Evolutionary conservation across 1,140 invertebrate species (phyloP).

Genomic region (Sitobion miscanthi): DNA sequence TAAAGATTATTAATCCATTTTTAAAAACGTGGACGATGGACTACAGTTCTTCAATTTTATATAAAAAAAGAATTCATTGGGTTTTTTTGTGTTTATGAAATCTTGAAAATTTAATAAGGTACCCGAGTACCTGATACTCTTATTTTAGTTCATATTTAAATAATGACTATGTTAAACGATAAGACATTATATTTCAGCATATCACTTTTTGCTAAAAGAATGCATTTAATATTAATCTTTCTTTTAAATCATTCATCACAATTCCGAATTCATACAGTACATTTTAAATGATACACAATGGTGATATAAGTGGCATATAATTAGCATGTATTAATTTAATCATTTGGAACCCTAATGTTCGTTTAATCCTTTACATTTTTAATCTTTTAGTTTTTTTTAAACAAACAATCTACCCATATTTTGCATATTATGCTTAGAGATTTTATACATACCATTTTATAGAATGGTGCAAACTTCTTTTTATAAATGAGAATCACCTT

Average conservation of each 20-base stretch:
- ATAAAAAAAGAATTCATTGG: not conserved
- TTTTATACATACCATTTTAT: not conserved
- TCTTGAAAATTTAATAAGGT: not conserved
- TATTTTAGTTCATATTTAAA: not conserved
- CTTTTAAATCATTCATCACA: not conserved
- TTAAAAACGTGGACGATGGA: not conserved
- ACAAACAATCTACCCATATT: not conserved
- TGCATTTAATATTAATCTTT: not conserved
- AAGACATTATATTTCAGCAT: not conserved
- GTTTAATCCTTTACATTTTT: not conserved
- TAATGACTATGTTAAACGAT: not conserved
- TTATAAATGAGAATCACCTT: not conserved
- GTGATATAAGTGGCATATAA: no score
- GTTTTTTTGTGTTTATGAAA: not conserved
- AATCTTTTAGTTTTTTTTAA: not conserved
- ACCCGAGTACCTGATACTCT: not conserved
- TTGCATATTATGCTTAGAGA: not conserved
- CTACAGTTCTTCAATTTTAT: not conserved
- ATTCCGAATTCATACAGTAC: not conserved
- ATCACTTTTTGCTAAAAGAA: not conserved
- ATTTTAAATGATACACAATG: not conserved
- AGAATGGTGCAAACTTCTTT: not conserved
- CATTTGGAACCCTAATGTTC: not conserved
- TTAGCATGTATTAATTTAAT: not conserved
- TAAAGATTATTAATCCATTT: not conserved